phyloP scores from a whole-genome alignment of 2,888 invertebrate genomes.

The Microctonus hyperodae region DNA sequence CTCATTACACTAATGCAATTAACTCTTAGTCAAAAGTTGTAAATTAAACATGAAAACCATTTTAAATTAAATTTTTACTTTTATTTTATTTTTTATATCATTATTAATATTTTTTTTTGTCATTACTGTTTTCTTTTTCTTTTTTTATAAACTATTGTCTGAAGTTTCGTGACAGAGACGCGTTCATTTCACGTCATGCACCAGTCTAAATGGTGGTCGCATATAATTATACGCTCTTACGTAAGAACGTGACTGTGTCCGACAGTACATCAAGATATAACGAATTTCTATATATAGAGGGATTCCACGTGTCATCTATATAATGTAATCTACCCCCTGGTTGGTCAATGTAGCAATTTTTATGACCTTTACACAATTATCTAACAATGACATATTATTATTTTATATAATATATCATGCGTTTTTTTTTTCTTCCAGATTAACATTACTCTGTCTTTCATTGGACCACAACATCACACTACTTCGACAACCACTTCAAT shows the following conservation, averaged over 20 bases:
- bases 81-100: neutral
- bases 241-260: slow-evolving; percentile 18
- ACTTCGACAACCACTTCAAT: slow-evolving; percentile 48
- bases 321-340: slow-evolving; percentile 16
- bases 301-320: slow-evolving; percentile 14
- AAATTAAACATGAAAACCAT: neutral
- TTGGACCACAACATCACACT: slow-evolving; percentile 53
- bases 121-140: neutral
- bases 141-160: neutral
- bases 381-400: neutral
- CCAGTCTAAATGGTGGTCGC: slow-evolving; percentile 21
- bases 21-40: neutral
- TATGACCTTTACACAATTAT: neutral
- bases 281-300: neutral
- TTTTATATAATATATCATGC: neutral
- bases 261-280: slow-evolving; percentile 24
- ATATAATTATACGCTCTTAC: slow-evolving; percentile 26
- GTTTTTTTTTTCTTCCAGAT: slow-evolving; percentile 43
- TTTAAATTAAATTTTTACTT: neutral
- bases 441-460: slow-evolving; percentile 53
- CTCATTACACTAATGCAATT: neutral
- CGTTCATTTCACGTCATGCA: slow-evolving; percentile 15
- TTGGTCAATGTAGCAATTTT: slow-evolving; percentile 9
- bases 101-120: neutral
- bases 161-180: slow-evolving; percentile 21